Evolutionary conservation across 2,797 vertebrate genomes (phyloP), one percentile per base, ranked within the genome.

Genomic region (Smutsia gigantea): DNA sequence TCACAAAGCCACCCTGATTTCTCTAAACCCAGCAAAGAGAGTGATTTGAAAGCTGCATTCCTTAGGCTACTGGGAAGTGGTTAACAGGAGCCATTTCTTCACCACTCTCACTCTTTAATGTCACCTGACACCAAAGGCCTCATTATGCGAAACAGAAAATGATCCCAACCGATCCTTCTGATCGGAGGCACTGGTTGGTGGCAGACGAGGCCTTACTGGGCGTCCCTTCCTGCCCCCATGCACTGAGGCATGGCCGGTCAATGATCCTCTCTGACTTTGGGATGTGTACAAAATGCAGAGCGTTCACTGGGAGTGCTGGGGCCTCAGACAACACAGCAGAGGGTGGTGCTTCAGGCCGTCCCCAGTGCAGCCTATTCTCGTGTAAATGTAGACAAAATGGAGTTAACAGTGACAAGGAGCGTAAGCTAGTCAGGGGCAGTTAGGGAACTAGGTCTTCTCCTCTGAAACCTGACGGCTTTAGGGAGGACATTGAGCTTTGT

Each of bases 121-220:
- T 95, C 69, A 87, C 82, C 53, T 77, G 57, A 96, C 88, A 89
- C 85, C 46, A 78, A 93, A 93, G 83, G 46, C 42, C 86, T 96
- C 86, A 84, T 79, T 87, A 77, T 14, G 59, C 71, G 74, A 84
- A 89, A 91, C 87, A 82, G 61, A 95, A 93, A 96, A 78, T 85
- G 51, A 92, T 61, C 68, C 37, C 69, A 13, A 37, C 6, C 34
- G n/a, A 57, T 63, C 75, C 55, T 37, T 88, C 81, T 49, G 61
- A 74, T 17, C 13, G 7, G 31, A 81, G 69, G 51, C 75, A 49
- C 34, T 49, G 31, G 66, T 5, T 49, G 77, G 68, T 34, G 42
- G 51, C 63, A 61, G 71, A 46, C 1, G 6, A 39, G 55, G 31
- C 8, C 55, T 37, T 51, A 25, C 5, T 2, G 5, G 81, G 57